Evolutionary conservation across 2,888 invertebrate species (phyloP).

Genomic region (Lobophora halterata): DNA sequence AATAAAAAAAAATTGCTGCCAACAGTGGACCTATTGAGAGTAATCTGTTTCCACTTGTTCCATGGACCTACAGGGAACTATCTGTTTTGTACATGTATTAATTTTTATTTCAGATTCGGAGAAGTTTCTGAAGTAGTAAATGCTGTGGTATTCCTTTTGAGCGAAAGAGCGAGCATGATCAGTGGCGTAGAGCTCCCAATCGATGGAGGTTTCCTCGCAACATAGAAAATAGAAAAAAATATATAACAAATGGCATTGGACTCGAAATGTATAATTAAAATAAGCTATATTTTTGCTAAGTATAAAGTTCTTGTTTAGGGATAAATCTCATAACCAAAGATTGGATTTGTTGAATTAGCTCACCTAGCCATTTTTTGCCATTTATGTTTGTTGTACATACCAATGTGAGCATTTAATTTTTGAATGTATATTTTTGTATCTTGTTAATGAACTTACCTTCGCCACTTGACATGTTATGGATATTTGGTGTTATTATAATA

Average conservation of each 20-base stretch:
- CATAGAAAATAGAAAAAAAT: slow-evolving; percentile 47
- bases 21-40: too few relatives aligned
- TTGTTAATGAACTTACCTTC: slow-evolving; percentile 8
- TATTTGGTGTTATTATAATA: slow-evolving; percentile 3
- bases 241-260: slow-evolving; percentile 11
- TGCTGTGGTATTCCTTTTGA: slow-evolving; percentile 88
- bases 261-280: slow-evolving; percentile 18
- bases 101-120: slow-evolving; percentile 75
- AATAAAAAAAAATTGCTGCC: too few relatives aligned
- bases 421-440: slow-evolving; percentile 1
- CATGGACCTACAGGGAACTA: too few relatives aligned
- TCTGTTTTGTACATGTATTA: background rate
- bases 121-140: slow-evolving; percentile 93
- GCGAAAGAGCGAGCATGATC: slow-evolving; percentile 88
- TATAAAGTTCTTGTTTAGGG: background rate
- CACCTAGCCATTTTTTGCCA: slow-evolving; percentile 19
- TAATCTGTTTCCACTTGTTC: too few relatives aligned
- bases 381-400: slow-evolving; percentile 6
- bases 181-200: slow-evolving; percentile 88
- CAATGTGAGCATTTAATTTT: slow-evolving; percentile 7
- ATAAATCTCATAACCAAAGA: slow-evolving; percentile 19
- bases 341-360: slow-evolving; percentile 10
- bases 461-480: slow-evolving; percentile 2
- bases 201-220: slow-evolving; percentile 88
- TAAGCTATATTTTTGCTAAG: slow-evolving; percentile 5